Evolutionary conservation across 1,140 invertebrate species (phyloP).

Genomic region (Chionoecetes opilio): DNA sequence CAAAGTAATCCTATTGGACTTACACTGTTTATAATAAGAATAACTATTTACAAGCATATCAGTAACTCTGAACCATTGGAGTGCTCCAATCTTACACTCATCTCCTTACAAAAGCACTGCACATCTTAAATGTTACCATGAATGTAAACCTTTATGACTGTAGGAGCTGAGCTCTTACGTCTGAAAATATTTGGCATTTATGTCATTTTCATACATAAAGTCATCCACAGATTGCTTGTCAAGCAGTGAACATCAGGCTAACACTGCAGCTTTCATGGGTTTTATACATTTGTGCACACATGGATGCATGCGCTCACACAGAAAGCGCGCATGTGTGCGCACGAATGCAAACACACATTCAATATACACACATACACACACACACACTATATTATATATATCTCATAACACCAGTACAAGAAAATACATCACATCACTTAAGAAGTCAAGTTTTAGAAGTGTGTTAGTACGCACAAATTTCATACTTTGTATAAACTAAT

Average conservation of each 20-base stretch:
- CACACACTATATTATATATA: no score
- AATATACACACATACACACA: no score
- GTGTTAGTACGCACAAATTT: background rate
- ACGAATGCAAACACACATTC: no score
- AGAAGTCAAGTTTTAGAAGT: background rate
- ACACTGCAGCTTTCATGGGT: background rate
- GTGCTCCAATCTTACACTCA: background rate
- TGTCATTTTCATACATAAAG: background rate
- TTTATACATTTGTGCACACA: background rate
- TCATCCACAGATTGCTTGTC: background rate
- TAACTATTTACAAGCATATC: constrained; percentile 48
- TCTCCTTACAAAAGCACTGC: background rate
- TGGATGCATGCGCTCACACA: background rate
- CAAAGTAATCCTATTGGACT: constrained; percentile 41
- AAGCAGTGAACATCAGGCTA: no score
- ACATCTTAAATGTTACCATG: background rate
- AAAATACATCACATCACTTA: no score
- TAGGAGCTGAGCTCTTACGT: background rate
- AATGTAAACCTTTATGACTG: background rate
- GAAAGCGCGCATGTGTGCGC: no score
- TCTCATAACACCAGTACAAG: no score
- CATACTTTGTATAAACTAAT: no score
- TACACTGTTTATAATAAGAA: constrained; percentile 9
- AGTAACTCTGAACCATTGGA: constrained; percentile 49
- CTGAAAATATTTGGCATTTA: background rate